Conservation (phyloP, 1,140 invertebrate genomes). For the Drosophila sucinea region DNA sequence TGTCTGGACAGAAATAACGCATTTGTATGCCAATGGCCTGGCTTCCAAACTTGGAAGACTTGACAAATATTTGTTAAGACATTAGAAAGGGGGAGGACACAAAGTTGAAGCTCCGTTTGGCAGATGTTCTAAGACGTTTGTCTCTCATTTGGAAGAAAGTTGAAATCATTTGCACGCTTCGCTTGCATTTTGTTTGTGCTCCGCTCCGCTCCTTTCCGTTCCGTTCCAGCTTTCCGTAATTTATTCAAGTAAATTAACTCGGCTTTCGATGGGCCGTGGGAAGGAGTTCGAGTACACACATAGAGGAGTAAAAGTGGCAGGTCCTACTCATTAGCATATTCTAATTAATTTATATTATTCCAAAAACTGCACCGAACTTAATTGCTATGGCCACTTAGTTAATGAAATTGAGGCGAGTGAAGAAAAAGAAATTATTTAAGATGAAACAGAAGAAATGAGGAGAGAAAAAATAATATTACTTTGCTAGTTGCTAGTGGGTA, state of each 20-base stretch:
- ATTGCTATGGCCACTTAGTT: constrained; percentile 79
- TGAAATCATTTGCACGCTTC: constrained; percentile 44
- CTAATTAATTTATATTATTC: constrained; percentile 82
- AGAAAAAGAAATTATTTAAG: constrained; percentile 4
- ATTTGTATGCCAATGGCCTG: constrained; percentile 19
- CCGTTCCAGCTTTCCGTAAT: constrained; percentile 35
- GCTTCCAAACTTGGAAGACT: constrained; percentile 18
- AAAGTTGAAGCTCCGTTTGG: constrained; percentile 39
- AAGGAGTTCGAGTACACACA: neutral
- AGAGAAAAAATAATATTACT: constrained; percentile 15
- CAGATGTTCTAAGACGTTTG: constrained; percentile 26
- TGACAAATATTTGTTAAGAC: constrained; percentile 33
- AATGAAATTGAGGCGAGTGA: constrained; percentile 69
- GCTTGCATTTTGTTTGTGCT: constrained; percentile 55
- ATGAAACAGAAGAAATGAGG: constrained; percentile 32
- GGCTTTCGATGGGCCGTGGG: constrained; percentile 36
- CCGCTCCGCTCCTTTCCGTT: neutral
- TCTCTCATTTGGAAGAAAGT: constrained; percentile 23
- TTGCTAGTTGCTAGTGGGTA: neutral
- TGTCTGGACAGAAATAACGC: neutral
- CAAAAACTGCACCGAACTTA: constrained; percentile 76
- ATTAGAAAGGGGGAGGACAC: constrained; percentile 19
- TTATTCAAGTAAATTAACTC: constrained; percentile 79
- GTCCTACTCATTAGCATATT: constrained; percentile 73
- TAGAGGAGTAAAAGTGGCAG: constrained; percentile 11